Conservation (phyloP, 2,888 invertebrate genomes). For the Electrophaes corylata region DNA sequence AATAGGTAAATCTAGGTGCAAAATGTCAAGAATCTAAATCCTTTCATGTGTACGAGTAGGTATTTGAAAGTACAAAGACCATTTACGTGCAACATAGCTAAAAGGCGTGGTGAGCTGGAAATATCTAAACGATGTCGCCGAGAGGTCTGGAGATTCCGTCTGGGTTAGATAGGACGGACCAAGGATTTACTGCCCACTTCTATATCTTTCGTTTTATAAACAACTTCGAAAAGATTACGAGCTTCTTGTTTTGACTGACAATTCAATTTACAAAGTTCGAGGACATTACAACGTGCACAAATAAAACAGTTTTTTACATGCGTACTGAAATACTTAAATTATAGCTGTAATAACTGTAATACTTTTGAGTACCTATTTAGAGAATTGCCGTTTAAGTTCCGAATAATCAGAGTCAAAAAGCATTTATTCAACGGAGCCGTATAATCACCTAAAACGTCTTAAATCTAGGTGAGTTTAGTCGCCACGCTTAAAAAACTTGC, state of each 20-base stretch:
- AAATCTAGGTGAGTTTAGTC: too few species aligned
- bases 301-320: too few species aligned
- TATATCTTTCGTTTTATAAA: not conserved
- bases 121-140: constrained; percentile 55
- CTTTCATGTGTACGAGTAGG: not conserved
- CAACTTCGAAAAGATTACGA: not conserved
- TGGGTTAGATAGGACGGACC: constrained; percentile 47
- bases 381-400: too few species aligned
- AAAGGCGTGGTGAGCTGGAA: constrained; percentile 43
- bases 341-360: too few species aligned
- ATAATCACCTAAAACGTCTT: too few species aligned
- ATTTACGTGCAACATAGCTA: constrained; percentile 2
- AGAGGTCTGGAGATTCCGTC: constrained; percentile 48
- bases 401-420: too few species aligned
- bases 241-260: not conserved
- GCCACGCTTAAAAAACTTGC: too few species aligned
- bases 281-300: too few species aligned
- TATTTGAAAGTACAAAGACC: not conserved
- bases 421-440: too few species aligned
- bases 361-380: too few species aligned
- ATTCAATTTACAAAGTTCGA: not conserved
- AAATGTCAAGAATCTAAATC: not conserved
- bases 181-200: constrained; percentile 3
- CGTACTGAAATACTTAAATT: too few species aligned
- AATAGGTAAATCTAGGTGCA: not conserved